Conservation (phyloP, 2,888 invertebrate species). For the Lissonota sp. region DNA sequence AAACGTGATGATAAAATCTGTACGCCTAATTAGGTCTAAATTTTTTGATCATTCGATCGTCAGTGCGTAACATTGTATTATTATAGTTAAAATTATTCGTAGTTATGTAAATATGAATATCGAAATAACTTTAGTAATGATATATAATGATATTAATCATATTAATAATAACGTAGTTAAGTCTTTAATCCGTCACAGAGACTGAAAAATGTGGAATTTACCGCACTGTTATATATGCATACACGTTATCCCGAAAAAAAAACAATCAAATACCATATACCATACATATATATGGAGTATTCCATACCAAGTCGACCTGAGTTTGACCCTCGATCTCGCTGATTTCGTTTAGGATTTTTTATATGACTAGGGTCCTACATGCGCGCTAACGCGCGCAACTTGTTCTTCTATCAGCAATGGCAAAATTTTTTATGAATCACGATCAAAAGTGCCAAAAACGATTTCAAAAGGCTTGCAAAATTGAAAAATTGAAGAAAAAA, state of each 20-base stretch:
- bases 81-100: constrained; percentile 4
- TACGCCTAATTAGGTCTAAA: constrained; percentile 35
- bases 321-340: too few species aligned
- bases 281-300: neutral
- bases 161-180: constrained; percentile 40
- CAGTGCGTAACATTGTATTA: constrained; percentile 11
- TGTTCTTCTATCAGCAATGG: too few species aligned
- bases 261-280: too few species aligned
- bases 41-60: constrained; percentile 45
- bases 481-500: too few species aligned
- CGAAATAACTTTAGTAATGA: constrained; percentile 4
- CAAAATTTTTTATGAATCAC: too few species aligned
- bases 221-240: constrained; percentile 8
- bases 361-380: too few species aligned
- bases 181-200: constrained; percentile 36
- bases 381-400: too few species aligned
- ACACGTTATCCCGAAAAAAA: too few species aligned
- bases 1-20: constrained; percentile 37
- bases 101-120: constrained; percentile 47
- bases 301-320: neutral
- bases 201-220: constrained; percentile 23
- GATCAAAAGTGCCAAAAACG: too few species aligned
- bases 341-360: too few species aligned
- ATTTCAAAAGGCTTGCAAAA: too few species aligned
- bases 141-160: constrained; percentile 20